Evolutionary conservation across 2,797 vertebrate genomes (phyloP).

Genomic region (Sebastes hubbsi): DNA sequence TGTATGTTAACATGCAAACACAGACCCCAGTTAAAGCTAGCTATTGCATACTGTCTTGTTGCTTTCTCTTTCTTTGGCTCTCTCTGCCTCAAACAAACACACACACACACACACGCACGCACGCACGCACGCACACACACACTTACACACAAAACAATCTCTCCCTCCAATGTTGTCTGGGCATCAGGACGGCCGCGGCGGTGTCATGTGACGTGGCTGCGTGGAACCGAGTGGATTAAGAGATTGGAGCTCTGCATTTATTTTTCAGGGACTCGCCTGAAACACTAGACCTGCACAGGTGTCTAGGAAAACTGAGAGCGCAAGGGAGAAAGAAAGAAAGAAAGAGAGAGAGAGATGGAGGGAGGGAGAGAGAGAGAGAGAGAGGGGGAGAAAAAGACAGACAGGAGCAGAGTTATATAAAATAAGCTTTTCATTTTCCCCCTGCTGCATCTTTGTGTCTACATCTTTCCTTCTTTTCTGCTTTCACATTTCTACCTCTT

Average conservation of each 20-base stretch:
- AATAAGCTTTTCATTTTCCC: neutral
- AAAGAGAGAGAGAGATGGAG: slow-evolving; percentile 29
- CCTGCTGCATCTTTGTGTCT: neutral
- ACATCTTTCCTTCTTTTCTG: neutral
- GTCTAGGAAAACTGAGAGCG: slow-evolving; percentile 86
- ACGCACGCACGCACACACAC: slow-evolving; percentile 30
- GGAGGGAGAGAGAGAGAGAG: neutral
- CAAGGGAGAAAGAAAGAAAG: slow-evolving; percentile 38
- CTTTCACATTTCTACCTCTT: neutral
- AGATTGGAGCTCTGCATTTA: slow-evolving; percentile 97
- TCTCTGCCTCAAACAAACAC: neutral
- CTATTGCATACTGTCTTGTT: neutral
- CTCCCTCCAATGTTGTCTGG: slow-evolving; percentile 85
- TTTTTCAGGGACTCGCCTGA: slow-evolving; percentile 96
- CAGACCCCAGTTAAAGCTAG: neutral
- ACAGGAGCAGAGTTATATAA: slow-evolving; percentile 8
- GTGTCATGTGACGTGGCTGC: slow-evolving; percentile 97
- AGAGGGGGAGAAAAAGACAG: slow-evolving; percentile 10
- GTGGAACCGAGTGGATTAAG: slow-evolving; percentile 99
- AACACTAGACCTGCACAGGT: slow-evolving; percentile 98
- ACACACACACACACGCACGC: neutral
- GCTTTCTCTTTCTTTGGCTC: slow-evolving; percentile 28
- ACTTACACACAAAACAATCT: slow-evolving; percentile 51
- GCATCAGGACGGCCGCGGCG: slow-evolving; percentile 87
- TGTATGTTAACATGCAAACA: neutral